Base-by-base conservation (phyloP, 2,113 vertebrate species). In the Hucho hucho region DNA sequence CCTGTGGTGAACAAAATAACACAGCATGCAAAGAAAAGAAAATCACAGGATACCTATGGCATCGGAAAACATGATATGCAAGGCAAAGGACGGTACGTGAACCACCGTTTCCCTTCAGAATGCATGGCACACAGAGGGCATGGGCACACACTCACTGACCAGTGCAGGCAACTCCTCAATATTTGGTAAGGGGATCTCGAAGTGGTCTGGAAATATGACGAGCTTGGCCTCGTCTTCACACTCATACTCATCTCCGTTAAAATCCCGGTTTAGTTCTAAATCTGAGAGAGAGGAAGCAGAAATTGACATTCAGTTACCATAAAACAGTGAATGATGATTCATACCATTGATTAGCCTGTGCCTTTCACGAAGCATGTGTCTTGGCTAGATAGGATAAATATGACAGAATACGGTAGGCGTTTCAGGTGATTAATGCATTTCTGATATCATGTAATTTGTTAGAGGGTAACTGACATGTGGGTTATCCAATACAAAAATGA, bases 201-300 rank as follows among this genome's bases (percentile, higher is more conserved):
- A 98, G 93, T 99, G 97, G 93, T 99, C 97, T 91, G 98, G 98
- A 89, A 99, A 99, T 93, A 99, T 94, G 87, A 99, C 92, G 14
- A 99, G 96, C 90, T 98, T 98, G 90, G 95, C 97, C 94, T 98
- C 97, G 37, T 99, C 97, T 91, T 99, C 98, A 66, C 95, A 98
- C 80, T 99, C 98, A 89, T 95, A 97, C 89, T 98, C 96, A 63
- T 98, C 96, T 59, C 92, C 94, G 76, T 95, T 98, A 92, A 97
- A 93, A 88, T 98, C 96, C 3, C 94, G 90, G 77, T 95, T 96
- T 84, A 94, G 93, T 87, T 99, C 97, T 92, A 99, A 91, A 94
- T 99, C 97, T 98, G 93, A 74, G 92, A 90, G 80, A 82, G 76
- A 88, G 78, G 83, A 87, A 83, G 84, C 82, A 90, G 78, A 91